phyloP scores from a whole-genome alignment of 2,797 vertebrate genomes.

The Pygocentrus nattereri region DNA sequence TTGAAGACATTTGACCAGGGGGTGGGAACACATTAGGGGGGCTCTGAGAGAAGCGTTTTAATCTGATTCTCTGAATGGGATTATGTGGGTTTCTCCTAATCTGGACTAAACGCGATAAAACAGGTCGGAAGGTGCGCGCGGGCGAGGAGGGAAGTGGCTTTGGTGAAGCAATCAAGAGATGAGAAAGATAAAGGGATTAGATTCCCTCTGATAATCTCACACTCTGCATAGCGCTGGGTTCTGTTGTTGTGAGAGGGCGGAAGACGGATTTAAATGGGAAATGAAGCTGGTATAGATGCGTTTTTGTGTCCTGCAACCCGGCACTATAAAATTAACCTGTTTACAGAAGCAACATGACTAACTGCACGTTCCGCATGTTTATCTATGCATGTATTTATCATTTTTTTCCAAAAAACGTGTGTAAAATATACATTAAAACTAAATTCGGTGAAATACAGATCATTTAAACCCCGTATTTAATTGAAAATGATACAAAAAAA shows the following conservation, averaged over 20 bases:
- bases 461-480: too few relatives aligned
- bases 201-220: conserved; percentile 69
- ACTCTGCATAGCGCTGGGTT: conserved; percentile 37
- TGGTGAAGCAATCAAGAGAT: conserved; percentile 68
- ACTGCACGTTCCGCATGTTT: too few relatives aligned
- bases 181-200: conserved; percentile 75
- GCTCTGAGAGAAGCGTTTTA: conserved; percentile 41
- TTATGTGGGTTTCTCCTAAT: conserved; percentile 52
- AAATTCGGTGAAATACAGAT: too few relatives aligned
- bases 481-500: too few relatives aligned
- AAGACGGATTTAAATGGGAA: conserved; percentile 54
- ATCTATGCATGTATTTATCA: too few relatives aligned
- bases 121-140: conserved; percentile 49
- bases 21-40: conserved; percentile 43
- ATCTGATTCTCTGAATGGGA: conserved; percentile 61
- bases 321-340: too few relatives aligned
- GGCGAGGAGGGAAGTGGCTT: conserved; percentile 57
- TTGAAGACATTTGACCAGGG: neutral
- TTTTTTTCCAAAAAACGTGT: too few relatives aligned
- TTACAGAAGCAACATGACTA: too few relatives aligned
- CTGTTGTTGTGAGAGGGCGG: conserved; percentile 45
- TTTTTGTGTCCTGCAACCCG: neutral
- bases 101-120: conserved; percentile 54
- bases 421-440: too few relatives aligned
- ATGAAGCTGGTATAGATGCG: neutral